phyloP scores from a whole-genome alignment of 1,140 invertebrate species.

The Metaphire vulgaris region DNA sequence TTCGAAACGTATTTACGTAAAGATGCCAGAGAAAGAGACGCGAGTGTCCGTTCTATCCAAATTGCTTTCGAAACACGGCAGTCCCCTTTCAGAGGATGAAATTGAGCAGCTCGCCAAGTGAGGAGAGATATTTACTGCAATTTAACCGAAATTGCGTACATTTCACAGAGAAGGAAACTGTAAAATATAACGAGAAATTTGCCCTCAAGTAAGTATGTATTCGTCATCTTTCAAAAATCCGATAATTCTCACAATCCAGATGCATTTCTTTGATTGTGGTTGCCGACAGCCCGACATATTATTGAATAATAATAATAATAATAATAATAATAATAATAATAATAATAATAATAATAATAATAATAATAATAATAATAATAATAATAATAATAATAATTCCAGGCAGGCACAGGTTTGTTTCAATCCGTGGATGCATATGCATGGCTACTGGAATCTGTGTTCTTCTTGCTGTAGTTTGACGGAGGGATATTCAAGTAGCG shows the following conservation, averaged over 20 bases:
- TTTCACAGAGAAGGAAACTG: background rate
- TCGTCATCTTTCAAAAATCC: background rate
- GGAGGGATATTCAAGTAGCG: constrained; percentile 77
- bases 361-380: background rate
- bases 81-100: constrained; percentile 66
- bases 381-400: background rate
- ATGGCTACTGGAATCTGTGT: background rate
- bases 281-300: background rate
- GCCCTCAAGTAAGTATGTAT: background rate
- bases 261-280: background rate
- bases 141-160: background rate
- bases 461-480: constrained; percentile 56
- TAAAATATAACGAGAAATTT: background rate
- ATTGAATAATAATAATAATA: background rate
- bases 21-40: constrained; percentile 73
- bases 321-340: background rate
- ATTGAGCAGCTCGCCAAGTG: constrained; percentile 62
- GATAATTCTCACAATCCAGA: background rate
- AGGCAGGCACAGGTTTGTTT: background rate
- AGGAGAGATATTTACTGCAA: background rate
- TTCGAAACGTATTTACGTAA: constrained; percentile 88
- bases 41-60: constrained; percentile 68
- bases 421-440: background rate
- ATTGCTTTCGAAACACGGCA: constrained; percentile 70
- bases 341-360: background rate